These are phyloP conservation scores for Patella caerulea DNA, from an alignment of 2,888 invertebrate species.

Conservation along the genomic window DNA sequence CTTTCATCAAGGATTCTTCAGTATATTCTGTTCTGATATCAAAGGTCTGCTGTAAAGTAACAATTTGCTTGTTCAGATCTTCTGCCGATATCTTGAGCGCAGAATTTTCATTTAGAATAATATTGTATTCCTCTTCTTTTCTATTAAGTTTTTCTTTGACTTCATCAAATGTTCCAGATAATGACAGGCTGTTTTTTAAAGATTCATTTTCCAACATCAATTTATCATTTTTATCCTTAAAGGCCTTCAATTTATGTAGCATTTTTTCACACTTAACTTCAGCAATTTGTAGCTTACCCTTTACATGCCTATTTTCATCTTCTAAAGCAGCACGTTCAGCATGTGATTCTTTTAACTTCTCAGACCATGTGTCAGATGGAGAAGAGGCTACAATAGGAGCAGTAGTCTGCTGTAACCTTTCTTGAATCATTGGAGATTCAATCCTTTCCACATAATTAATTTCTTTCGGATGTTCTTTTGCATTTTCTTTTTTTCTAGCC, in stretches of 20 bases:
- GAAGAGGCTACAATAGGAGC: not conserved
- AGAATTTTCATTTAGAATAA: not conserved
- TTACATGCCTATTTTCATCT: constrained; percentile 36
- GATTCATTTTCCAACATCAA: constrained; percentile 47
- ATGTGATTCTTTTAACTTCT: constrained; percentile 26
- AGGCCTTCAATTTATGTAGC: constrained; percentile 86
- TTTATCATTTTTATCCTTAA: constrained; percentile 76
- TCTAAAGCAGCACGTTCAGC: constrained; percentile 24
- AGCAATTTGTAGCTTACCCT: constrained; percentile 48
- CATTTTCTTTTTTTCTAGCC: constrained; percentile 5
- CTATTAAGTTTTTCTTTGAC: constrained; percentile 15
- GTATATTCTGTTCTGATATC: not conserved
- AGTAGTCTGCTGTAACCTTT: constrained; percentile 21
- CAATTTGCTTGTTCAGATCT: not conserved
- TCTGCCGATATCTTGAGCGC: not conserved
- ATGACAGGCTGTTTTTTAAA: constrained; percentile 9
- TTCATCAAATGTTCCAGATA: not conserved
- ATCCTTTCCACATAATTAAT: not conserved
- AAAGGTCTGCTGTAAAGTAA: not conserved
- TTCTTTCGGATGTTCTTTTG: not conserved
- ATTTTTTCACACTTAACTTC: constrained; percentile 81
- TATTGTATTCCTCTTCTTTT: constrained; percentile 12
- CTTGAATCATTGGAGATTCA: constrained; percentile 12
- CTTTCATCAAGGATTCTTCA: not conserved
- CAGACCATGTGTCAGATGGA: constrained; percentile 14